These are phyloP conservation scores for Ciconia nigra DNA, from an alignment of 2,797 vertebrate species.

Conservation along the genomic window DNA sequence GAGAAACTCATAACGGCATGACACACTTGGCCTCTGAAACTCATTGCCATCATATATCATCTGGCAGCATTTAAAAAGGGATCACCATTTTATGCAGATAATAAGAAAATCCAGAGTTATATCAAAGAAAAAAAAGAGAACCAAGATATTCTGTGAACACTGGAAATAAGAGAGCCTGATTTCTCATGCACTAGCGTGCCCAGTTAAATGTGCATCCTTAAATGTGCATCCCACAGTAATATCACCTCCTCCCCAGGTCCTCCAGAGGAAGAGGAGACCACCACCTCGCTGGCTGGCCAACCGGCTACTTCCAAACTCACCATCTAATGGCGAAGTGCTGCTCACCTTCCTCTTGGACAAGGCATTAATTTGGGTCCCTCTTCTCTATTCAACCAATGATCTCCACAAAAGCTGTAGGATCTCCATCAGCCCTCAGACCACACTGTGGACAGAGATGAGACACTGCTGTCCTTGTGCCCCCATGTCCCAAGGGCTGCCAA, in stretches of 20 bases:
- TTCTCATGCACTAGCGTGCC: not conserved
- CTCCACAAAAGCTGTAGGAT: not conserved
- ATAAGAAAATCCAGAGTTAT: not conserved
- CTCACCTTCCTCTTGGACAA: not conserved
- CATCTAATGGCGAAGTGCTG: not conserved
- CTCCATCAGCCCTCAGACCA: not conserved
- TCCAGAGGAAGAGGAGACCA: not conserved
- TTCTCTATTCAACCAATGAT: not conserved
- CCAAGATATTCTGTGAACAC: not conserved
- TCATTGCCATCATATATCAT: not conserved
- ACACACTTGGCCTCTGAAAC: not conserved
- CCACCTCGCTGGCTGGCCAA: fast-evolving
- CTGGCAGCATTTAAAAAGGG: not conserved
- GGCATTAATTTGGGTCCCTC: not conserved
- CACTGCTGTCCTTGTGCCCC: not conserved
- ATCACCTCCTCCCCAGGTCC: not conserved
- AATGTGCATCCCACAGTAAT: not conserved
- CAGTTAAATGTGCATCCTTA: not conserved
- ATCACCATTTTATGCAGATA: not conserved
- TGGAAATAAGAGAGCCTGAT: not conserved
- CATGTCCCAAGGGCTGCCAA: not conserved
- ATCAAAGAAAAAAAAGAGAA: not conserved
- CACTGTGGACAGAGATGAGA: not conserved
- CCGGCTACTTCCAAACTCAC: not conserved
- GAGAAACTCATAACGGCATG: not conserved